Percentiles rank a stretch among this genome's conserved stretches.
Evolutionary conservation across 2,797 vertebrate species (phyloP).

Genomic region (Urocyon cinereoargenteus): DNA sequence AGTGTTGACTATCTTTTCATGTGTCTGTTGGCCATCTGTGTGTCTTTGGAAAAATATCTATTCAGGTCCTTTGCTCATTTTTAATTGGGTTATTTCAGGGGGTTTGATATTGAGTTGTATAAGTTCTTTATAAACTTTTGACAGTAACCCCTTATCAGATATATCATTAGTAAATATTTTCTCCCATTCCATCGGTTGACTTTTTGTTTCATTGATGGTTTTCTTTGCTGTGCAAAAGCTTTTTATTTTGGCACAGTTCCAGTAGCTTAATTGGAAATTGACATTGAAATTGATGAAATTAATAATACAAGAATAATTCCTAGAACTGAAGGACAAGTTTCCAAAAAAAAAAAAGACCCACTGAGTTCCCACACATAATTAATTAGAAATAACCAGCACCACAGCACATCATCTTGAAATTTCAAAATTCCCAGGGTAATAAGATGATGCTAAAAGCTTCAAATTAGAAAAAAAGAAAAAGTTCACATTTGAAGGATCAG

Average conservation of each 20-base stretch:
- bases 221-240: neutral
- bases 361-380: neutral
- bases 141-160: neutral
- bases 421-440: conserved; percentile 1
- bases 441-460: neutral
- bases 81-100: neutral
- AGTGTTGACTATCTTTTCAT: neutral
- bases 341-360: neutral
- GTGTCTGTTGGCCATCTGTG: neutral
- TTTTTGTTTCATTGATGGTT: neutral
- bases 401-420: neutral
- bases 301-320: neutral
- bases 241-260: neutral
- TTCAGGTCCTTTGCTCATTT: neutral
- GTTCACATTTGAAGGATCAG: neutral
- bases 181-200: neutral
- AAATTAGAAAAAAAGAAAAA: neutral
- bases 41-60: neutral
- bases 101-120: neutral
- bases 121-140: neutral
- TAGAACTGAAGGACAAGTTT: neutral
- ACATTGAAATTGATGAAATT: neutral
- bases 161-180: neutral
- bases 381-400: neutral
- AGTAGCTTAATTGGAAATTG: neutral